These are phyloP conservation scores for Rhodinocichla rosea DNA, from an alignment of 2,113 vertebrate genomes.

Conservation along the genomic window DNA sequence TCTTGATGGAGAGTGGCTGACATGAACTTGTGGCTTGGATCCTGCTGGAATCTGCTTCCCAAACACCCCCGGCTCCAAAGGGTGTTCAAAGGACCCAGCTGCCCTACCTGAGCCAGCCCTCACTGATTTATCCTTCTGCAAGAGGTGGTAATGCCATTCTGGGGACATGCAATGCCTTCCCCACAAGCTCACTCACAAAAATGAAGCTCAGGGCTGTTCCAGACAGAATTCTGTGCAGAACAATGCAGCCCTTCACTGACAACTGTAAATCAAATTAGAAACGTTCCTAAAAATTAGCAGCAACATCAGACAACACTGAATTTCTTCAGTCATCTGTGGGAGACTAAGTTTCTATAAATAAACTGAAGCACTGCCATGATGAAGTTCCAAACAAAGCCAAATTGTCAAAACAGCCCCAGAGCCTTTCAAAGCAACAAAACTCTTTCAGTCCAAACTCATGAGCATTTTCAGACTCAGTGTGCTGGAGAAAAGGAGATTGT, in stretches of 20 bases:
- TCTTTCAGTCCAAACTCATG: background rate
- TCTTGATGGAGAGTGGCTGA: background rate
- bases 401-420: slow-evolving; percentile 28
- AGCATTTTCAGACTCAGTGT: background rate
- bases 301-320: background rate
- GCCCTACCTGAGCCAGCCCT: background rate
- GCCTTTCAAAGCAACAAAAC: background rate
- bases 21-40: background rate
- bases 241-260: background rate
- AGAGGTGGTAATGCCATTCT: background rate
- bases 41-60: background rate
- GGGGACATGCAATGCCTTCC: background rate
- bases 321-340: background rate
- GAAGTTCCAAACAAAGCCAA: slow-evolving; percentile 33
- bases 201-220: background rate
- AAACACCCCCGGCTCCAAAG: background rate
- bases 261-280: background rate
- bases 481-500: background rate
- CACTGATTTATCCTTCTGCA: background rate
- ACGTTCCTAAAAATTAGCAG: background rate
- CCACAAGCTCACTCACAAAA: background rate
- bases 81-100: background rate
- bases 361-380: background rate
- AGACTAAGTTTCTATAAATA: slow-evolving; percentile 5
- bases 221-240: background rate